Conservation (phyloP, 1,140 invertebrate genomes). For the Bombyx mandarina region DNA sequence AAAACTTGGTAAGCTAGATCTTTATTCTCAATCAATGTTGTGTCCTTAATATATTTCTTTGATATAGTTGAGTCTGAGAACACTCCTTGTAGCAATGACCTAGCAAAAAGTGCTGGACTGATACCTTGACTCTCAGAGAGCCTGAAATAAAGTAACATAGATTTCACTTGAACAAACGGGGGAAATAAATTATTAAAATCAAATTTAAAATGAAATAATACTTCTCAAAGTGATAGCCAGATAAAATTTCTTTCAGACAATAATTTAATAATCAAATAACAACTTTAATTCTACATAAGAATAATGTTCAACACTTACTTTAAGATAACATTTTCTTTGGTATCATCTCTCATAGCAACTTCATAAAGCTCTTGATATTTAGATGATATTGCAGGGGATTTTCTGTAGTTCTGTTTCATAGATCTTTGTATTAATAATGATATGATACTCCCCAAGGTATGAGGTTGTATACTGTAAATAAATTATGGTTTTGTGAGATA, state of each 20-base stretch:
- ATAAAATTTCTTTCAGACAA: neutral
- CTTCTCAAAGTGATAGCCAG: neutral
- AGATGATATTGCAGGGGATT: conserved; percentile 55
- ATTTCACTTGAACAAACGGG: neutral
- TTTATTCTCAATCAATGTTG: conserved; percentile 78
- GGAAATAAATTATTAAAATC: neutral
- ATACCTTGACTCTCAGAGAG: conserved; percentile 57
- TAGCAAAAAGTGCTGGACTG: conserved; percentile 56
- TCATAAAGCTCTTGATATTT: conserved; percentile 61
- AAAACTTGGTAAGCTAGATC: conserved; percentile 83
- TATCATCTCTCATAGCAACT: conserved; percentile 42
- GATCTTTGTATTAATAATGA: conserved; percentile 51
- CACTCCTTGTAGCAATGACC: conserved; percentile 54
- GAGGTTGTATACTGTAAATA: conserved; percentile 38
- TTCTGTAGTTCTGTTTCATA: conserved; percentile 60
- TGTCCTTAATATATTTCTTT: conserved; percentile 78
- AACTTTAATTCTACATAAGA: neutral
- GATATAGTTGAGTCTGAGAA: conserved; percentile 40
- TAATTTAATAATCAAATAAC: conserved; percentile 4
- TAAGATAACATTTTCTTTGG: conserved; percentile 44
- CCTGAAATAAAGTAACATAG: conserved; percentile 24
- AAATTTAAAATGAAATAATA: neutral
- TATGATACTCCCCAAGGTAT: conserved; percentile 53
- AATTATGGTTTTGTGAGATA: neutral
- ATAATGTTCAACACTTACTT: conserved; percentile 30